A percentile compares a stretch with the other conserved stretches of the same genome.
Evolutionary conservation across 2,797 vertebrate genomes (phyloP).

Genomic region (Eulemur coronatus): DNA sequence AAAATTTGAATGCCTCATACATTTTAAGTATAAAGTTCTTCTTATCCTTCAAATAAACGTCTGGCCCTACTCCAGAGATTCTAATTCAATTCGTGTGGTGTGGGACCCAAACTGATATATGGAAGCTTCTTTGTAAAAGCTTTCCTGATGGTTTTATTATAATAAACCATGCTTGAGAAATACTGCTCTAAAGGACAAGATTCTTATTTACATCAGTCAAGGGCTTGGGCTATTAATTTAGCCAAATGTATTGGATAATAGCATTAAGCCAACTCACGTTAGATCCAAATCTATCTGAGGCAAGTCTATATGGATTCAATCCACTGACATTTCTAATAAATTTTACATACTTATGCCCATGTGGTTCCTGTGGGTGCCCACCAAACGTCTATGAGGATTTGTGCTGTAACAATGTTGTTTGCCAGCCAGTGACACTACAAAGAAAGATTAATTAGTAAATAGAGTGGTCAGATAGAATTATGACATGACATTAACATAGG

Average conservation of each 20-base stretch:
- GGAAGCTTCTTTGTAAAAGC: not conserved
- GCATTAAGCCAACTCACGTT: not conserved
- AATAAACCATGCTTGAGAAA: not conserved
- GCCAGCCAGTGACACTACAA: not conserved
- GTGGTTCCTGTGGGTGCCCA: not conserved
- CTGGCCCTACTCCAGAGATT: not conserved
- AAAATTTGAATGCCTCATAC: not conserved
- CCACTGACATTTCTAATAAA: not conserved
- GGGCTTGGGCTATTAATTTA: not conserved
- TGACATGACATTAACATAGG: not conserved
- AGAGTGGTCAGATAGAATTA: not conserved
- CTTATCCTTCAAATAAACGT: not conserved
- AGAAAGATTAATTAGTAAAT: not conserved
- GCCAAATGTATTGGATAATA: not conserved
- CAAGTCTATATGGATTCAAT: not conserved
- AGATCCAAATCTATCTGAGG: not conserved
- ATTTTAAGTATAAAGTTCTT: conserved; percentile 35
- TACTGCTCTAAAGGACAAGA: not conserved
- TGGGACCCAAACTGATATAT: not conserved
- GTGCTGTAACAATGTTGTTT: not conserved
- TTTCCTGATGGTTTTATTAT: not conserved
- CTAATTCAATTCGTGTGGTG: not conserved
- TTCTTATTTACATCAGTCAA: not conserved
- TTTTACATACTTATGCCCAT: not conserved
- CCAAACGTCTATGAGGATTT: not conserved